Base-by-base conservation (phyloP, 2,113 vertebrate genomes). In the Takifugu flavidus region DNA sequence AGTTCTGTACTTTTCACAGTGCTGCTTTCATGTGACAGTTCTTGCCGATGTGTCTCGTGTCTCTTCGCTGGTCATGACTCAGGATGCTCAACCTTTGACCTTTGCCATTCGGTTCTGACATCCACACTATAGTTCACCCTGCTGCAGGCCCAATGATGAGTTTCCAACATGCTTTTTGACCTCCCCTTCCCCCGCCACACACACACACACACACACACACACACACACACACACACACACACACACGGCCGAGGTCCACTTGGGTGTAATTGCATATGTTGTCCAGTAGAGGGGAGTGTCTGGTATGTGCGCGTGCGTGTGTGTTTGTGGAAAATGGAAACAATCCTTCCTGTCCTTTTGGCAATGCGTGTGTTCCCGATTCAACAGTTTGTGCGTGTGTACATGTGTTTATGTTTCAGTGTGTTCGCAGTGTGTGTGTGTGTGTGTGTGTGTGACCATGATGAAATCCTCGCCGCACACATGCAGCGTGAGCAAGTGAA, bases 381-480 rank as follows among this genome's bases (percentile, higher is more conserved):
- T 63, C 47, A 66, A 62, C 31, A 70, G 65, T 73, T 66, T 70
- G 66, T 62, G 46, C 70, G 52, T 76, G 67, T 72, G 67, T 70
- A 70, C 76, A 51, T 74, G 68, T 77, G 65, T 83, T 77, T 72
- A 72, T 79, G 75, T 77, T 79, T 74, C 46, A 43, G 59, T 72
- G 73, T 72, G 75, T 65, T 50, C 74, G 59, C 13, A 20, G 15
- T 26, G 45, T 1, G 57, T 39, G 25, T 45, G 52, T 25, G 47
- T 65, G 53, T 39, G 52, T 56, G 43, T 29, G 51, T 46, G 51
- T 4, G 31, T 8, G 49, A 27, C 39, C 25, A 59, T 59, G 57
- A 31, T 43, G 42, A 56, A 71, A 71, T 56, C 34, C 46, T 39
- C 27, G 39, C 55, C 14, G 43, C 74, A 55, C 65, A 85, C 81